These are phyloP conservation scores for Coreius guichenoti DNA, from an alignment of 2,797 vertebrate species.

Conservation along the genomic window DNA sequence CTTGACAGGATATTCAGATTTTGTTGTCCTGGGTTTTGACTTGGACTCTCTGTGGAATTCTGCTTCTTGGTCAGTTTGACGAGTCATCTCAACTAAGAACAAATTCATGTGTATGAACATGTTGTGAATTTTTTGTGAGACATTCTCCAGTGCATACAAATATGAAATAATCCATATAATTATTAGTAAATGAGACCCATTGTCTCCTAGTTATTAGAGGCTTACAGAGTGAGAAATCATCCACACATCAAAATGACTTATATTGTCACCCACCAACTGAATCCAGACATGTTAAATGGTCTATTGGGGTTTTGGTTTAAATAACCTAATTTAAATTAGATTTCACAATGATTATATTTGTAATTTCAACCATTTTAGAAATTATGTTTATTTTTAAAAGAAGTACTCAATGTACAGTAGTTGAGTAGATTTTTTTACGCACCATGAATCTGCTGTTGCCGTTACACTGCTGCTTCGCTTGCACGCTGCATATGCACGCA, in stretches of 20 bases:
- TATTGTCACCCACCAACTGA: conserved; percentile 50
- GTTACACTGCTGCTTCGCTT: neutral
- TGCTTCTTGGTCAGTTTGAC: too few relatives aligned
- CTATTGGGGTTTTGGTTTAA: neutral
- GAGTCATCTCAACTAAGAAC: neutral
- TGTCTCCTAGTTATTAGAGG: conserved; percentile 20
- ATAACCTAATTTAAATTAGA: neutral
- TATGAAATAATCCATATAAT: too few relatives aligned
- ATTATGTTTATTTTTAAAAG: neutral
- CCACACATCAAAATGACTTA: conserved; percentile 59
- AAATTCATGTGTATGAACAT: too few relatives aligned
- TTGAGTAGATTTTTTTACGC: neutral
- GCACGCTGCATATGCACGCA: neutral
- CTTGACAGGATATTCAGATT: too few relatives aligned
- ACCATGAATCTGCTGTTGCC: neutral
- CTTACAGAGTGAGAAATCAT: conserved; percentile 60
- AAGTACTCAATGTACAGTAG: neutral
- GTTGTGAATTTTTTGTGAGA: neutral
- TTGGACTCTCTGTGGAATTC: too few relatives aligned
- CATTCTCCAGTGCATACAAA: neutral
- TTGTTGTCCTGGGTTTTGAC: too few relatives aligned
- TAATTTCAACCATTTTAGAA: neutral
- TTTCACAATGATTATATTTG: neutral
- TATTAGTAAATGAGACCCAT: neutral
- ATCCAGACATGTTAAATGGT: neutral